These are phyloP conservation scores for Latrodectus hesperus DNA, from an alignment of 2,888 invertebrate genomes.

Conservation along the genomic window DNA sequence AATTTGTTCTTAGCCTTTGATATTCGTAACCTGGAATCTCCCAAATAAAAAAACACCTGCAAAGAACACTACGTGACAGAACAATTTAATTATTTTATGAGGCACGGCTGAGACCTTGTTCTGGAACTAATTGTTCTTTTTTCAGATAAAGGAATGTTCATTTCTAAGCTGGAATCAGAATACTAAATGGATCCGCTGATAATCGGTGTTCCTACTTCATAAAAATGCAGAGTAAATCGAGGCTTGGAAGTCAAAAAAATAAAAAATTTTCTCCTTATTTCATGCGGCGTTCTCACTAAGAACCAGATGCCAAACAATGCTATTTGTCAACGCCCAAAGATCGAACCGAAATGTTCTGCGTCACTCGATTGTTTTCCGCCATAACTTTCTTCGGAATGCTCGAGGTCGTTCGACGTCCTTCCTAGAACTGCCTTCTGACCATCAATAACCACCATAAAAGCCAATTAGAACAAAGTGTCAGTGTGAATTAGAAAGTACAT, in stretches of 20 bases:
- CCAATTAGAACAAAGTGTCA: constrained; percentile 15
- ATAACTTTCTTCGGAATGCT: not conserved
- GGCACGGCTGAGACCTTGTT: no score
- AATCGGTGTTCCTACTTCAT: not conserved
- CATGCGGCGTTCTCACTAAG: not conserved
- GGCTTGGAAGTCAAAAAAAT: not conserved
- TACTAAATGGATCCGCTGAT: not conserved
- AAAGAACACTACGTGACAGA: no score
- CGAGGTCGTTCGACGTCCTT: constrained; percentile 2
- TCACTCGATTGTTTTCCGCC: not conserved
- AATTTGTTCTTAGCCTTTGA: no score
- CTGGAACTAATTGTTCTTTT: no score
- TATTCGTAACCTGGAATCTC: no score
- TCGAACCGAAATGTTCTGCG: not conserved
- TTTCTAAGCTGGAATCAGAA: no score
- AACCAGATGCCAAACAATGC: not conserved
- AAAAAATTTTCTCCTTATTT: not conserved
- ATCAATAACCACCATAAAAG: constrained; percentile 24
- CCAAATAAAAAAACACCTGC: no score
- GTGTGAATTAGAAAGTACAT: not conserved
- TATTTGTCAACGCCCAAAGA: not conserved
- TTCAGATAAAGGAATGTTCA: no score
- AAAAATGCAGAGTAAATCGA: not conserved
- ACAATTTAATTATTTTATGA: no score
- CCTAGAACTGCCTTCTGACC: not conserved